Evolutionary conservation across 1,140 invertebrate genomes (phyloP).

Genomic region (Orius insidiosus): DNA sequence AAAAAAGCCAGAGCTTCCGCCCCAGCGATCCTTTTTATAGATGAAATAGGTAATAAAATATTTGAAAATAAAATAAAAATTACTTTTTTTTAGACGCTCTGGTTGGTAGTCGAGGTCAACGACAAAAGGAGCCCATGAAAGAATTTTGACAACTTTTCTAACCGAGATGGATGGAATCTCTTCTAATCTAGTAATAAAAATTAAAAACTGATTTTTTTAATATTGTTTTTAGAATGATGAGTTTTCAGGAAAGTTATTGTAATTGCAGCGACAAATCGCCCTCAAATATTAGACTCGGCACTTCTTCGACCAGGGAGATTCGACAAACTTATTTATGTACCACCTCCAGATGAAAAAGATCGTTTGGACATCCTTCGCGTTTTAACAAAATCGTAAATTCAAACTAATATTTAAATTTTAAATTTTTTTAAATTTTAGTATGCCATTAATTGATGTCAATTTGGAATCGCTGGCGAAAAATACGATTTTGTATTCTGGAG

Average conservation of each 20-base stretch:
- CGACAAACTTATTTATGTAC: slow-evolving; percentile 56
- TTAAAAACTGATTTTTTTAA: not conserved
- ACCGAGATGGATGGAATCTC: slow-evolving; percentile 53
- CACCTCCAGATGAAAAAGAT: slow-evolving; percentile 43
- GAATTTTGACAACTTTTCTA: slow-evolving; percentile 44
- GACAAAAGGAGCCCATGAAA: slow-evolving; percentile 35
- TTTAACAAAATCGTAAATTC: slow-evolving; percentile 28
- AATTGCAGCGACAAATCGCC: slow-evolving; percentile 60
- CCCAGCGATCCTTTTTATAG: slow-evolving; percentile 56
- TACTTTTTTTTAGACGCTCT: slow-evolving; percentile 34
- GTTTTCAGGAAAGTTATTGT: slow-evolving; percentile 33
- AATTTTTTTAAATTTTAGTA: slow-evolving; percentile 27
- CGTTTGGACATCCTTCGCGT: slow-evolving; percentile 41
- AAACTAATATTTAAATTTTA: not conserved
- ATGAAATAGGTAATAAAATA: slow-evolving; percentile 60
- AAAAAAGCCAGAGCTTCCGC: slow-evolving; percentile 42
- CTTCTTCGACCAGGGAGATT: slow-evolving; percentile 57
- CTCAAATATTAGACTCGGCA: slow-evolving; percentile 60
- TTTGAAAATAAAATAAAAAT: too few species aligned
- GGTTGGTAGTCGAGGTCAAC: slow-evolving; percentile 33
- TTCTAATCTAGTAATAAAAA: slow-evolving; percentile 17
- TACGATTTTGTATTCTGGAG: slow-evolving; percentile 56
- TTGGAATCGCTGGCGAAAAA: slow-evolving; percentile 34
- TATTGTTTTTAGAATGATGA: not conserved
- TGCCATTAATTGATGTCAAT: slow-evolving; percentile 40